A percentile compares a stretch with the other conserved stretches of the same genome.
Conservation (phyloP, 2,888 invertebrate species). For the Agonopterix arenella region DNA sequence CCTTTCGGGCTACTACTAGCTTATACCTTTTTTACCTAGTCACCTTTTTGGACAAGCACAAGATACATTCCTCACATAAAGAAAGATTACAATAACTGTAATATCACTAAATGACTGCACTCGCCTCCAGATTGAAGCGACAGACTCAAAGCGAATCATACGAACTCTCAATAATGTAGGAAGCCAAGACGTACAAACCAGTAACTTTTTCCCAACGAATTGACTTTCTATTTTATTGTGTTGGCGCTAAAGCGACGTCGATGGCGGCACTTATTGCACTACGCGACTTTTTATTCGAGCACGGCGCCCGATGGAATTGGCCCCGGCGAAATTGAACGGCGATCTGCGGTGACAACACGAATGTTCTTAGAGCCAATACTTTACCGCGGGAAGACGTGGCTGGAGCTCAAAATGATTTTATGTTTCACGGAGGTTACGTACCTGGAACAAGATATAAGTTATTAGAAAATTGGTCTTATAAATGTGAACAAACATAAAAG, state of each 20-base stretch:
- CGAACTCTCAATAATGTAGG: too few species aligned
- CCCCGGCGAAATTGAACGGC: conserved; percentile 44
- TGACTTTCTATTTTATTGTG: conserved; percentile 72
- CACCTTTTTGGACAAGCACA: too few species aligned
- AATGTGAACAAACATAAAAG: too few species aligned
- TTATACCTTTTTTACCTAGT: too few species aligned
- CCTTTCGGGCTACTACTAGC: too few species aligned
- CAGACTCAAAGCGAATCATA: too few species aligned
- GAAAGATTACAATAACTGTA: too few species aligned
- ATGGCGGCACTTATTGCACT: conserved; percentile 70
- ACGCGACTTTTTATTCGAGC: conserved; percentile 50
- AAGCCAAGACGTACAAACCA: conserved; percentile 1
- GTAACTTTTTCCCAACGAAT: conserved; percentile 40
- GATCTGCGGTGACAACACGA: conserved; percentile 25
- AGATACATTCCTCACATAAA: too few species aligned
- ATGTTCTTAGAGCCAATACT: conserved; percentile 19
- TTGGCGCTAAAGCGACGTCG: conserved; percentile 67
- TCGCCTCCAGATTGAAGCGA: too few species aligned
- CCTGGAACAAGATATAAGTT: conserved; percentile 36
- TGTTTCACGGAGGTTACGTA: conserved; percentile 23
- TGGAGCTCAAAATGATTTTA: background rate
- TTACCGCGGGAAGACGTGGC: conserved; percentile 11
- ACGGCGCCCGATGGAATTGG: conserved; percentile 35
- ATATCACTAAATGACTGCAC: too few species aligned
- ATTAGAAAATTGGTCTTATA: background rate